These are phyloP conservation scores for Forficula auricularia DNA, from an alignment of 1,140 invertebrate species.

Conservation along the genomic window DNA sequence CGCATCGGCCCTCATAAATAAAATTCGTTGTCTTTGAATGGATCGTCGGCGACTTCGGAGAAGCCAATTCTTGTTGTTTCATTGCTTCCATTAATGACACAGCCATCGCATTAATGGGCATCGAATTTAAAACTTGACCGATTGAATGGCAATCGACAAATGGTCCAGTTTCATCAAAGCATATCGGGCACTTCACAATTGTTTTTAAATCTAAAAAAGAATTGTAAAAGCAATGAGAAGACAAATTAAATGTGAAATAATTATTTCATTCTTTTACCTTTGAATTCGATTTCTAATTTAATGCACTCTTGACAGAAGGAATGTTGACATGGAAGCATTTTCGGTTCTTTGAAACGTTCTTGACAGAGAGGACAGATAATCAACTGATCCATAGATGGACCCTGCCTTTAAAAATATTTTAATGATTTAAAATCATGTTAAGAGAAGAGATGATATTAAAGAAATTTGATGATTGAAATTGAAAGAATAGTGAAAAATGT, in stretches of 20 bases:
- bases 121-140: too few relatives aligned
- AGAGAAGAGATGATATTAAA: too few relatives aligned
- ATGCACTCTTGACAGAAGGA: constrained; percentile 52
- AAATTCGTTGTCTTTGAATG: constrained; percentile 16
- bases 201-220: constrained; percentile 4
- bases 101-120: too few relatives aligned
- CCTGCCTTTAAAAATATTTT: too few relatives aligned
- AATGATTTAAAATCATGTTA: too few relatives aligned
- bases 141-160: constrained; percentile 3
- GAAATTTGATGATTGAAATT: too few relatives aligned
- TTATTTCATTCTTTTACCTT: too few relatives aligned
- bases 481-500: too few relatives aligned
- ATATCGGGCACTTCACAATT: constrained; percentile 17
- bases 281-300: constrained; percentile 27
- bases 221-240: not conserved
- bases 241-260: not conserved
- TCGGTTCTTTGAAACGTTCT: constrained; percentile 42
- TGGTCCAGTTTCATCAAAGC: constrained; percentile 12
- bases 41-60: too few relatives aligned
- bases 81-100: too few relatives aligned
- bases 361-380: constrained; percentile 44
- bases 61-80: too few relatives aligned
- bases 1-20: constrained; percentile 23
- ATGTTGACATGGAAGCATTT: constrained; percentile 55
- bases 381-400: too few relatives aligned